phyloP scores from a whole-genome alignment of 2,797 vertebrate genomes.

The Heterohyrax brucei region DNA sequence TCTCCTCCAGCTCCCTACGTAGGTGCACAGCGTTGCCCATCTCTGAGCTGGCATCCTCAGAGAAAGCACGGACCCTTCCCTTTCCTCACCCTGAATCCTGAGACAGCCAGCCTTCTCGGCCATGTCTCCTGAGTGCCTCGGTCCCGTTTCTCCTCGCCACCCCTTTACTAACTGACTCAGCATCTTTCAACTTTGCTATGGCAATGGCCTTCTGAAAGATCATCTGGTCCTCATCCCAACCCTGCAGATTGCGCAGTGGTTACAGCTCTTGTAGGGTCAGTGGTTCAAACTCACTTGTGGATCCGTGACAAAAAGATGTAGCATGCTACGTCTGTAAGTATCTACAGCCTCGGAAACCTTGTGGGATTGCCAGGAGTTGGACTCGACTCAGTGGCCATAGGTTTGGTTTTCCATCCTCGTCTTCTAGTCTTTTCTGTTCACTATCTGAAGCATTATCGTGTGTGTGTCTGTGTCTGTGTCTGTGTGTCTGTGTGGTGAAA shows the following conservation, averaged over 20 bases:
- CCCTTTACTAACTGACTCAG: neutral
- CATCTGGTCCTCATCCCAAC: neutral
- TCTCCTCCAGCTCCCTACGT: too few species aligned
- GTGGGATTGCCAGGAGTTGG: too few species aligned
- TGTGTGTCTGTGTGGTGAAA: neutral
- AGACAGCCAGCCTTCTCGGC: neutral
- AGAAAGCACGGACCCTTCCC: neutral
- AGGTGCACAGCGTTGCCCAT: rapidly evolving
- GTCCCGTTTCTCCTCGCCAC: neutral
- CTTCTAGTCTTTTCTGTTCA: neutral
- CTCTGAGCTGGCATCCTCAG: neutral
- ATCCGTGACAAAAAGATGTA: too few species aligned
- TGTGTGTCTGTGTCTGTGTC: too few species aligned
- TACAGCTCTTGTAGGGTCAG: too few species aligned
- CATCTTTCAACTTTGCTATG: neutral
- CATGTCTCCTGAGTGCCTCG: neutral
- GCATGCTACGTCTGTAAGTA: too few species aligned
- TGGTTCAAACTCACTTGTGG: too few species aligned
- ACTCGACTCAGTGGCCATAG: too few species aligned
- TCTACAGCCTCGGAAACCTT: too few species aligned
- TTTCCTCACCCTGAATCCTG: neutral
- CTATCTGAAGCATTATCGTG: too few species aligned
- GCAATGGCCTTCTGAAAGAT: rapidly evolving
- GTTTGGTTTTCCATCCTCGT: neutral
- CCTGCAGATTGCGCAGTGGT: too few species aligned